A percentile compares a stretch with the other conserved stretches of the same genome.
Conservation (phyloP, 2,888 invertebrate genomes). For the Chloroclysta siterata region DNA sequence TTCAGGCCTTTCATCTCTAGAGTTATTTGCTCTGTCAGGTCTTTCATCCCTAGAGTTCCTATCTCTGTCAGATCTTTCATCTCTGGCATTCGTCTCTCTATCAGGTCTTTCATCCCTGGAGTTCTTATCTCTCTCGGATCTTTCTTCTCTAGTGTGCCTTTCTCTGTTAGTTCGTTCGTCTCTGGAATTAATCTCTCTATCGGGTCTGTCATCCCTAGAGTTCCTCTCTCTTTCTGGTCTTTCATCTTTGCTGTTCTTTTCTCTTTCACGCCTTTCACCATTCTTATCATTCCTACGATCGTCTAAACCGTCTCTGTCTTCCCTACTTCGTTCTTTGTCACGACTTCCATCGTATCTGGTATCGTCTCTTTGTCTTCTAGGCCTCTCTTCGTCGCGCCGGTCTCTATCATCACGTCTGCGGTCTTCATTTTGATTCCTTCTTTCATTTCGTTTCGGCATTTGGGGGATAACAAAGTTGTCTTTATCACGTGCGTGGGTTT, state of each 20-base stretch:
- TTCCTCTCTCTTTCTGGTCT: constrained; percentile 7
- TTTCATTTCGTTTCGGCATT: constrained; percentile 35
- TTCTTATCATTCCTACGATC: constrained; percentile 15
- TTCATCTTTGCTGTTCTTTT: constrained; percentile 1
- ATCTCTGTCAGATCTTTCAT: constrained; percentile 2
- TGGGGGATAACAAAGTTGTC: constrained; percentile 57
- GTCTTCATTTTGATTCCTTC: constrained; percentile 33
- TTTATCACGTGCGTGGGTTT: constrained; percentile 54
- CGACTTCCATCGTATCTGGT: constrained; percentile 33
- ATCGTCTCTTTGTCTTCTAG: constrained; percentile 32
- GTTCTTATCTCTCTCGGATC: constrained; percentile 29
- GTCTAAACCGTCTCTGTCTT: constrained; percentile 3
- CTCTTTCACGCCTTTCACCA: constrained; percentile 24
- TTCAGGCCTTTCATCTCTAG: constrained; percentile 19
- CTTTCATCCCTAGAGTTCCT: neutral
- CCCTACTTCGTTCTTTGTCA: constrained; percentile 27
- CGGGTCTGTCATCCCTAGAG: neutral
- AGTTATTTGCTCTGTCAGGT: constrained; percentile 3
- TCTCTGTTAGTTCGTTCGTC: neutral
- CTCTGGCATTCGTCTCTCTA: constrained; percentile 5
- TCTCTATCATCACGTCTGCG: constrained; percentile 31
- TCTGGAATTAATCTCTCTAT: constrained; percentile 6
- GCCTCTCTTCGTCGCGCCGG: constrained; percentile 24
- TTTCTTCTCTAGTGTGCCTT: constrained; percentile 10
- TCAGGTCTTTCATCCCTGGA: constrained; percentile 10